Evolutionary conservation across 2,113 vertebrate species (phyloP).

Genomic region (Fukomys damarensis): DNA sequence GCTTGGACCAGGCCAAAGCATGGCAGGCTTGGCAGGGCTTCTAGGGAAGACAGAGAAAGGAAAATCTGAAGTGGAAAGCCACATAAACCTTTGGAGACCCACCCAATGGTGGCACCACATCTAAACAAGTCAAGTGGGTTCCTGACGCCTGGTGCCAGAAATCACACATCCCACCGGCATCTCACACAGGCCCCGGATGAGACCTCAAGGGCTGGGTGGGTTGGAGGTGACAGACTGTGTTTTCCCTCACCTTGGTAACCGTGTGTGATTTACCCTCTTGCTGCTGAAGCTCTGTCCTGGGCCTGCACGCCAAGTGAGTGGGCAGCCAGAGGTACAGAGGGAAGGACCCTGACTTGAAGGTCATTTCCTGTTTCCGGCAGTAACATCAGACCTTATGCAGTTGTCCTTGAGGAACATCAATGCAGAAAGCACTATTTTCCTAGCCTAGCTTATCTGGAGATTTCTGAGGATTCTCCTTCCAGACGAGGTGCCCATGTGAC

Average conservation of each 20-base stretch:
- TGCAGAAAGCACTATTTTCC: not conserved
- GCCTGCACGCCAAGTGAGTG: not conserved
- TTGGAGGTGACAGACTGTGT: not conserved
- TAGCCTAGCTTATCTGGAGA: not conserved
- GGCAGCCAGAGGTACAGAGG: not conserved
- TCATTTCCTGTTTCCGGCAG: not conserved
- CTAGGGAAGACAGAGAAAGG: constrained; percentile 76
- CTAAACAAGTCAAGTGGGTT: constrained; percentile 82
- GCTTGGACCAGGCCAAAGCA: constrained; percentile 72
- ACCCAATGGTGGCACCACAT: constrained; percentile 83
- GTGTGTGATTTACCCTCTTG: not conserved
- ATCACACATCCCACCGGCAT: constrained; percentile 72
- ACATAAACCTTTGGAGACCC: constrained; percentile 85
- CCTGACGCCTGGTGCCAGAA: constrained; percentile 67
- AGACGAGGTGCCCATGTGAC: not conserved
- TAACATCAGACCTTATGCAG: not conserved
- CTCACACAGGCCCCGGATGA: not conserved
- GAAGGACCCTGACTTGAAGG: not conserved
- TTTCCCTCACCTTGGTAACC: constrained; percentile 24
- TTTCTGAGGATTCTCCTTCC: not conserved
- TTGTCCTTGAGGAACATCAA: not conserved
- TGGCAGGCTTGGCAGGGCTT: constrained; percentile 83
- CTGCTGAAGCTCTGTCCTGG: not conserved
- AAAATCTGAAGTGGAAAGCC: constrained; percentile 86
- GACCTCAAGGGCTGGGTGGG: not conserved